These are phyloP conservation scores for Triops longicaudatus DNA, from an alignment of 1,140 invertebrate species.

Conservation along the genomic window DNA sequence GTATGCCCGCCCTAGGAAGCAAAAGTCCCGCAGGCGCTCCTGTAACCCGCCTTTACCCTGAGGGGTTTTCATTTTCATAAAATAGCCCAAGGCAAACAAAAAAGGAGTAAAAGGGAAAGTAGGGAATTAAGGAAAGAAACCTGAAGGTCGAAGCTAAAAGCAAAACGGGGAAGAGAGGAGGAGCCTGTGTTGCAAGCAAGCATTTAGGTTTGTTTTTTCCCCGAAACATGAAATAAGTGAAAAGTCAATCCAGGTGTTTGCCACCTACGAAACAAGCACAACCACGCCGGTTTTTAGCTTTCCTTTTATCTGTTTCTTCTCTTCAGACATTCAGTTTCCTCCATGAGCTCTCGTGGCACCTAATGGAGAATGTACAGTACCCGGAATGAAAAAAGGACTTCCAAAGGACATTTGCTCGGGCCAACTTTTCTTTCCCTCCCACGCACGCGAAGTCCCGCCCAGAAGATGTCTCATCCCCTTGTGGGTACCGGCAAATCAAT, in stretches of 20 bases:
- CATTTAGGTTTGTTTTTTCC: background rate
- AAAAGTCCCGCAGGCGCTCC: constrained; percentile 6
- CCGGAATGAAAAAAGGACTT: background rate
- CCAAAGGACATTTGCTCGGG: background rate
- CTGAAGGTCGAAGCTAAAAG: background rate
- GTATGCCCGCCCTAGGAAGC: background rate
- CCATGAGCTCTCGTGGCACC: no score
- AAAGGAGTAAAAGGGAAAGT: background rate
- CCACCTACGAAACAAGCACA: background rate
- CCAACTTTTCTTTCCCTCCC: background rate
- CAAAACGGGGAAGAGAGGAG: background rate
- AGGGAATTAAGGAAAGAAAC: background rate
- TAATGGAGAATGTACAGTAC: background rate
- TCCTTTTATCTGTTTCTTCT: background rate
- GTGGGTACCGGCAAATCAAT: background rate
- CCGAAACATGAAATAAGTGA: background rate
- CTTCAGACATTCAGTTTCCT: no score
- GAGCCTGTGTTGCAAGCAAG: background rate
- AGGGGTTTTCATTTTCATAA: background rate
- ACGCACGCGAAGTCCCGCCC: constrained; percentile 12
- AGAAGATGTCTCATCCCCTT: background rate
- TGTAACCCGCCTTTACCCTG: background rate
- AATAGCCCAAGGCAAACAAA: background rate
- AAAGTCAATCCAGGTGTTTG: background rate
- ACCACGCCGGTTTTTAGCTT: background rate